Base-by-base conservation (phyloP, 2,113 vertebrate genomes). In the Aspidoscelis tigris region DNA sequence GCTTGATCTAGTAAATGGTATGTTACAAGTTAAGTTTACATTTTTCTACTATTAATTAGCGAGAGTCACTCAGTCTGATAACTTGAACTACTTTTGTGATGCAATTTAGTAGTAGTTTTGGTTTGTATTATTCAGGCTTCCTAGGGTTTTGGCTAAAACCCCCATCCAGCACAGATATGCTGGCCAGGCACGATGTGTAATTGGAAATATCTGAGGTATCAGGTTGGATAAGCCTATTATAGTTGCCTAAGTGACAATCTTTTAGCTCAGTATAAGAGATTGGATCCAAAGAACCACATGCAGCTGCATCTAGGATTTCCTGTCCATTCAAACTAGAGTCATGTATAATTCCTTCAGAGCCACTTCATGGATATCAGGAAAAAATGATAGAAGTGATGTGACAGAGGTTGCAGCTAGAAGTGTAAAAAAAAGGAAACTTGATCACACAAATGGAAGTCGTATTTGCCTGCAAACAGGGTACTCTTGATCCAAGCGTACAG, bases 1-100 rank as follows among this genome's bases (percentile, higher is more conserved):
- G 86, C 75, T 76, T 91, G 85, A 76, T 72, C 21, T 33, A 47
- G 50, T 61, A 71, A 90, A 61, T 76, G 88, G 75, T 84, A 86
- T 76, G 33, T 78, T 69, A 83, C 55, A 70, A 79, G 33, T 39
- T 79, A 20, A 55, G 26, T 69, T 74, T 43, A 73, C 1, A 26
- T 81, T 68, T 41, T 55, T 86, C 1, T 66, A 24, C n/a, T 82
- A 68, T 87, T 65, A 82, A 82, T 58, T 78, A 86, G 76, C 74
- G 88, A 74, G 39, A 68, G 33, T 33, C 33, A 33, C 1, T 4
- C 58, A 21, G 26, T 39, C 69, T 77, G 68, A 82, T 83, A 3
- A 87, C n/a, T 82, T 41, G n/a, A 78, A 26, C 61, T 2, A 18
- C 1, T 2, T 79, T 84, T 0, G 68, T 81, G 78, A 26, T 86